Percentiles rank a stretch among this genome's conserved stretches.
These are phyloP conservation scores for Varecia variegata DNA, from an alignment of 2,797 vertebrate genomes.

Conservation along the genomic window DNA sequence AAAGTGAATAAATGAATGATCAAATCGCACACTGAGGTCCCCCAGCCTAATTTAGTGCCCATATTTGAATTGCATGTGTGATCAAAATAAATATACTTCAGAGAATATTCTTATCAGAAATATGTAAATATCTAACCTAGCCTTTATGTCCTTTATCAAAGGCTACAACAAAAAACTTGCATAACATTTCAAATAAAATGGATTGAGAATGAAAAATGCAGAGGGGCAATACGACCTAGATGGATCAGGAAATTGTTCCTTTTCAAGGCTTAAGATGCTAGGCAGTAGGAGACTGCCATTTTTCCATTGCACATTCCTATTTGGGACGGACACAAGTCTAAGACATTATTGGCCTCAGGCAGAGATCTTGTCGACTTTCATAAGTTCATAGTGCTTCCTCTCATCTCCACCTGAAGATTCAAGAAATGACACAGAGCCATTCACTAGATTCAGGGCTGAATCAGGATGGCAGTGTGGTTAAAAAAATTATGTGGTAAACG, in stretches of 20 bases:
- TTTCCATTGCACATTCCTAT: neutral
- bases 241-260: neutral
- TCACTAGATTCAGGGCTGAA: neutral
- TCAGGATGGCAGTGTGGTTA: neutral
- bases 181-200: neutral
- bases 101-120: constrained; percentile 45
- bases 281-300: neutral
- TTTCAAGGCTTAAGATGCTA: neutral
- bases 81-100: neutral
- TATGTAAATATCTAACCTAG: neutral
- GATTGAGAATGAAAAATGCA: neutral
- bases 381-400: neutral
- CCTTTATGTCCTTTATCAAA: neutral
- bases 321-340: neutral
- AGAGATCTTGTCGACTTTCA: neutral
- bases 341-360: neutral
- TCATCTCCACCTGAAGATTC: neutral
- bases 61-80: neutral
- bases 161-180: neutral
- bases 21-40: neutral
- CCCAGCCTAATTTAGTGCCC: neutral
- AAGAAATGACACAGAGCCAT: neutral
- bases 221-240: neutral
- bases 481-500: neutral
- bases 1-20: neutral